Conservation (phyloP, 2,113 vertebrate species). For the Prionailurus bengalensis region DNA sequence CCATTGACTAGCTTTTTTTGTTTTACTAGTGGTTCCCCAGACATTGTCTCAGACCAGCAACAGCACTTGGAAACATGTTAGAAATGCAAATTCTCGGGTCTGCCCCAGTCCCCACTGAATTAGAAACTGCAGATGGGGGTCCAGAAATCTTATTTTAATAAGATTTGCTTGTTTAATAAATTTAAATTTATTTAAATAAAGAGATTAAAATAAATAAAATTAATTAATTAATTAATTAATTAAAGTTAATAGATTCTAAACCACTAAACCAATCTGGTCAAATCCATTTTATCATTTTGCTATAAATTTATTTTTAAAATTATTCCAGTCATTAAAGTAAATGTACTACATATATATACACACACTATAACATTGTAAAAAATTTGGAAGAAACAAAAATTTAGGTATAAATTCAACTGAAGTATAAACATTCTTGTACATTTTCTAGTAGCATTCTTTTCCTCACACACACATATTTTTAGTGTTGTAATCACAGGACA, state of each 20-base stretch:
- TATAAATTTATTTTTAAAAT: not conserved
- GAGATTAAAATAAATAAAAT: not conserved
- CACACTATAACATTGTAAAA: not conserved
- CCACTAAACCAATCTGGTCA: not conserved
- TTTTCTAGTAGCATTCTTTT: not conserved
- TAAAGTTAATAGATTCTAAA: not conserved
- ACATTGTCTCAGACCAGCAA: not conserved
- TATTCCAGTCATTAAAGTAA: not conserved
- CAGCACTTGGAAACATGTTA: not conserved
- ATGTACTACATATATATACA: not conserved
- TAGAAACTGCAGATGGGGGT: not conserved
- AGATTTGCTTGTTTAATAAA: not conserved
- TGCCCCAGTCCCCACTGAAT: not conserved
- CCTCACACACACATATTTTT: not conserved
- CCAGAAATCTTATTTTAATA: not conserved
- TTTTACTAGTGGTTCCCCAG: not conserved
- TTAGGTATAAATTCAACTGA: not conserved
- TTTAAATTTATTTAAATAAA: not conserved
- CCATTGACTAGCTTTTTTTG: not conserved
- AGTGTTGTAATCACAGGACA: not conserved
- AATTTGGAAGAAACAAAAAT: not conserved
- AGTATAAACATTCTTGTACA: not conserved
- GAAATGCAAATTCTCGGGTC: not conserved
- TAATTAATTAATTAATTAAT: not conserved
- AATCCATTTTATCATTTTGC: not conserved